phyloP scores from a whole-genome alignment of 2,113 vertebrate species.

The Bufo gargarizans region DNA sequence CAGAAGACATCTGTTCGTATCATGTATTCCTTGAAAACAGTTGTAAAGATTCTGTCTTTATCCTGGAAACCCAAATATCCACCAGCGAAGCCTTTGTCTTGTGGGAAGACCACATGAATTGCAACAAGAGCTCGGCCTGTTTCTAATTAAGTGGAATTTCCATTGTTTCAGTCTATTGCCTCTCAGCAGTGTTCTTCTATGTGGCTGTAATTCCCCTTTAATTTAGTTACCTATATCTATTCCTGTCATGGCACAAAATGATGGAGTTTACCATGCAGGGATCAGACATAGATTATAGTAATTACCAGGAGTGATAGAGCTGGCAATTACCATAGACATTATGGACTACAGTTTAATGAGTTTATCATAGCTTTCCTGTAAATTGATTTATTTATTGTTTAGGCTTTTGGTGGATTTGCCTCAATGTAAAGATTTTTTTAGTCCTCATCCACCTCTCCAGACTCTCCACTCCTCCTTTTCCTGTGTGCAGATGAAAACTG shows the following conservation, averaged over 20 bases:
- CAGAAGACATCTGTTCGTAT: constrained; percentile 3
- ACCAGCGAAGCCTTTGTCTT: neutral
- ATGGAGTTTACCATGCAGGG: neutral
- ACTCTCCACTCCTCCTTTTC: too few relatives aligned
- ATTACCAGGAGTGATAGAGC: constrained; percentile 1
- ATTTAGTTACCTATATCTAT: constrained; percentile 35
- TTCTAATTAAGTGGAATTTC: neutral
- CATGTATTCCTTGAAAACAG: neutral
- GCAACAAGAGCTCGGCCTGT: neutral
- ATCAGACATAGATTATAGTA: constrained; percentile 9
- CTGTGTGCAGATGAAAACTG: too few relatives aligned
- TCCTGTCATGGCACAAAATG: neutral
- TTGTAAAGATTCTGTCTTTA: constrained; percentile 12
- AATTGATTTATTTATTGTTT: neutral
- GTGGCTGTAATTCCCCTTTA: constrained; percentile 27
- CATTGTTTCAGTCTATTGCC: neutral
- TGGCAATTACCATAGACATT: constrained; percentile 1
- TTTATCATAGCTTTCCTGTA: neutral
- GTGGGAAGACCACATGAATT: neutral
- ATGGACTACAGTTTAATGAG: neutral
- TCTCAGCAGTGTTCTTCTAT: neutral
- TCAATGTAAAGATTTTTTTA: neutral
- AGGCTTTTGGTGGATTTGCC: neutral
- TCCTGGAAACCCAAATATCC: neutral
- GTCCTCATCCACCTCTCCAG: neutral